These are phyloP conservation scores for Meta bourneti DNA, from an alignment of 2,888 invertebrate species.

Conservation along the genomic window DNA sequence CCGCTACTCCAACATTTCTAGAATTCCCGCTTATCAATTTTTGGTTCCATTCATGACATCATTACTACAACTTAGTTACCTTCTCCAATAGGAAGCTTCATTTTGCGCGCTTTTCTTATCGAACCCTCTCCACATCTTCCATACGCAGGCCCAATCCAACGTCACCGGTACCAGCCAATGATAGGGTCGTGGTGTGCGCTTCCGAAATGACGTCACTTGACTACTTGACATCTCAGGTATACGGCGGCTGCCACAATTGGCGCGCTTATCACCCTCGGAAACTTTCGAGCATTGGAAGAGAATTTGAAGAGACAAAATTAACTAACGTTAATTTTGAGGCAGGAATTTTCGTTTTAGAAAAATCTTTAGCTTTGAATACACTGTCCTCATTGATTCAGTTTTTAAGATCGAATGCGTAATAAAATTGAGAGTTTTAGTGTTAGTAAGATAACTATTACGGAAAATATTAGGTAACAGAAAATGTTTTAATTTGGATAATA, in stretches of 20 bases:
- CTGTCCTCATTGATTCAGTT: no score
- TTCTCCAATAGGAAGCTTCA: constrained; percentile 67
- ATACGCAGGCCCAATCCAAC: constrained; percentile 20
- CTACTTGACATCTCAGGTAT: constrained; percentile 36
- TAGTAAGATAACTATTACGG: no score
- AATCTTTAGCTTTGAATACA: no score
- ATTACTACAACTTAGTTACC: not conserved
- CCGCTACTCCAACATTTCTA: constrained; percentile 37
- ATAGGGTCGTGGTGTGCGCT: not conserved
- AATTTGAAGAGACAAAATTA: no score
- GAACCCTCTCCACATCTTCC: not conserved
- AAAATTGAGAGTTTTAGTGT: no score
- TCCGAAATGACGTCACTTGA: constrained; percentile 53
- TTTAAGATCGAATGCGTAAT: no score
- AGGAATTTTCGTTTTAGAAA: no score
- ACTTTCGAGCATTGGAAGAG: not conserved
- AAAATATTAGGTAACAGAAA: no score
- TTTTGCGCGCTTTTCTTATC: constrained; percentile 67
- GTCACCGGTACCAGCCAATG: constrained; percentile 43
- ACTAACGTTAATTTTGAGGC: no score
- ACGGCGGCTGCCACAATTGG: constrained; percentile 9
- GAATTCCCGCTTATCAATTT: constrained; percentile 52
- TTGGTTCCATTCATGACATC: constrained; percentile 61
- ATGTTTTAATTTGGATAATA: no score
- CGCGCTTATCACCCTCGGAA: not conserved